These are phyloP conservation scores for Mirounga angustirostris DNA, from an alignment of 2,113 vertebrate species.

Conservation along the genomic window DNA sequence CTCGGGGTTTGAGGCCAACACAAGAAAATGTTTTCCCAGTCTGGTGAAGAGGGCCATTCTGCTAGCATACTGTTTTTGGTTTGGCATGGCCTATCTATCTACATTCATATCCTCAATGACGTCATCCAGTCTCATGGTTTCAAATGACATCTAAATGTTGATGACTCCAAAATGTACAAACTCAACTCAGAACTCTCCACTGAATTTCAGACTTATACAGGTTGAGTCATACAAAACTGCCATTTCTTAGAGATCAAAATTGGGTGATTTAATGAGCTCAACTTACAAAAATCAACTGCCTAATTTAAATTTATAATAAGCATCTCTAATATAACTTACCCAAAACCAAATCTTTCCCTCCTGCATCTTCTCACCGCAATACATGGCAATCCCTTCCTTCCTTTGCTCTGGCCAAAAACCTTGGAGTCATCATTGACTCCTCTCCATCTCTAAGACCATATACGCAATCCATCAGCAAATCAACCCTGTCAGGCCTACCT, in stretches of 20 bases:
- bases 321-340: conserved; percentile 1
- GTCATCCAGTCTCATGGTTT: neutral
- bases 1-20: neutral
- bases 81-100: neutral
- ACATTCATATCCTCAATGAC: neutral
- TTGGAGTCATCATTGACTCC: neutral
- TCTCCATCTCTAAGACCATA: neutral
- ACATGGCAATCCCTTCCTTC: neutral
- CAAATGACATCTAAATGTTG: neutral
- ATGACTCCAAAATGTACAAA: neutral
- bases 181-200: neutral
- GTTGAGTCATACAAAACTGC: neutral
- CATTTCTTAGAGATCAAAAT: neutral
- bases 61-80: neutral
- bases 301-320: conserved; percentile 2
- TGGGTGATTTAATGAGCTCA: neutral
- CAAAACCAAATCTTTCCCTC: neutral
- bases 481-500: neutral
- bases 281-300: neutral
- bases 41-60: neutral
- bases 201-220: neutral
- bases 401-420: neutral
- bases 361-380: neutral
- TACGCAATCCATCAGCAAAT: neutral
- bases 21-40: neutral